Conservation (phyloP, 2,113 vertebrate species). For the Pseudorectes ferrugineus region DNA sequence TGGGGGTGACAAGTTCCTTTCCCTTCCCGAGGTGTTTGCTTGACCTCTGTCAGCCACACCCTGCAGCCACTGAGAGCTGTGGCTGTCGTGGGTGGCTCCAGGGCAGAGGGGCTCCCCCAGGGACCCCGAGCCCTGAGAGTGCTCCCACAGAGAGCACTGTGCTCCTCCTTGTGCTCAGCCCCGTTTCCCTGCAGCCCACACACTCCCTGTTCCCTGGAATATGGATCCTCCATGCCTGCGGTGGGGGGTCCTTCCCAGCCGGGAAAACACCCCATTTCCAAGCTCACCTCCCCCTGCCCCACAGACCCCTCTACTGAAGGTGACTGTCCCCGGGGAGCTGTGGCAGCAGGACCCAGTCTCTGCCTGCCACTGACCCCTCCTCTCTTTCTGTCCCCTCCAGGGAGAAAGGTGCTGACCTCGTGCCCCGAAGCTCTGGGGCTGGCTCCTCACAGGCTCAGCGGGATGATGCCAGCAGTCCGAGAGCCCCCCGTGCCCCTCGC, state of each 20-base stretch:
- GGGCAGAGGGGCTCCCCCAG: not conserved
- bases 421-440: not conserved
- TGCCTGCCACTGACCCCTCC: not conserved
- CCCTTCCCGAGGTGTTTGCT: accelerated
- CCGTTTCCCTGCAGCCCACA: accelerated
- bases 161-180: not conserved
- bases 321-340: accelerated
- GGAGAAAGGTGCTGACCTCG: not conserved
- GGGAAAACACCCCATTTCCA: not conserved
- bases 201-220: not conserved
- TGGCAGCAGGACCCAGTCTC: not conserved
- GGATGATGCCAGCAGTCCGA: not conserved
- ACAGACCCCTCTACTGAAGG: not conserved
- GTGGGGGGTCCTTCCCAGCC: not conserved
- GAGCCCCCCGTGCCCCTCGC: accelerated
- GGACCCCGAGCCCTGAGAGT: accelerated
- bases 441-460: not conserved
- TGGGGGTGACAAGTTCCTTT: not conserved
- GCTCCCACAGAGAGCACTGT: accelerated
- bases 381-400: not conserved
- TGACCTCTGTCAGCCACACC: not conserved
- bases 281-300: not conserved
- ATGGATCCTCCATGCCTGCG: accelerated
- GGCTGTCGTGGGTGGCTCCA: not conserved
- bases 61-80: accelerated